Evolutionary conservation across 2,888 invertebrate genomes (phyloP), one percentile per base, ranked within the genome.

Genomic region (Nesidiocoris tenuis): DNA sequence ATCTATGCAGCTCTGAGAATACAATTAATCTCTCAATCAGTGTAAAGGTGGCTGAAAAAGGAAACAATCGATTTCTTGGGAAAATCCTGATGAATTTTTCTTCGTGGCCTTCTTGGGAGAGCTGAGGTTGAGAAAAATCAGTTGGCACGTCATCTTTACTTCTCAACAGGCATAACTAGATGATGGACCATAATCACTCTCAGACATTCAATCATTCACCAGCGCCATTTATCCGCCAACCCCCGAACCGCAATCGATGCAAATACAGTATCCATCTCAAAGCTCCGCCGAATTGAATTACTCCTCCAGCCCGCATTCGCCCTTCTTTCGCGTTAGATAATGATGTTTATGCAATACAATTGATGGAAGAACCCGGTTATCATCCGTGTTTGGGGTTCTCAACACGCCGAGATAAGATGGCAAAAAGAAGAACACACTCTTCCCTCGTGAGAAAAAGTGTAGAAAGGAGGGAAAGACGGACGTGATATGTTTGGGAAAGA

Each of bases 401-500:
- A 19, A 17, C 39, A 24, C 65, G 16, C 39, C 25, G n/a, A 65
- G 65, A 39, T 65, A 39, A 65, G 65, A 39, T 24, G 2, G 65
- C 7, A 25, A 65, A 65, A 65, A 39, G 64, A 64, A 65, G 18
- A 39, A 39, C 39, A 7, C 12, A 3, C 39, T 39, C 39, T 39
- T 39, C 12, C 39, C 12, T 39, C 39, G 12, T 24, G 16, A 23
- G 39, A 56, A 56, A 21, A 56, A 19, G 67, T 9, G 67, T 55
- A 67, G 56, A 22, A n/a, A 19, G 18, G 22, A 67, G 56, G 56
- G 55, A 55, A 67, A 67, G 18, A 67, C 16, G 67, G 67, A 67
- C 67, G 67, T 67, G 67, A 67, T 67, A 67, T 67, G 67, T 67
- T 67, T 67, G 67, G 54, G 67, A 54, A 67, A 39, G 12, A 67